Conservation (phyloP, 64 coral and sea anemone species). For the Stichodactyla mertensii region DNA sequence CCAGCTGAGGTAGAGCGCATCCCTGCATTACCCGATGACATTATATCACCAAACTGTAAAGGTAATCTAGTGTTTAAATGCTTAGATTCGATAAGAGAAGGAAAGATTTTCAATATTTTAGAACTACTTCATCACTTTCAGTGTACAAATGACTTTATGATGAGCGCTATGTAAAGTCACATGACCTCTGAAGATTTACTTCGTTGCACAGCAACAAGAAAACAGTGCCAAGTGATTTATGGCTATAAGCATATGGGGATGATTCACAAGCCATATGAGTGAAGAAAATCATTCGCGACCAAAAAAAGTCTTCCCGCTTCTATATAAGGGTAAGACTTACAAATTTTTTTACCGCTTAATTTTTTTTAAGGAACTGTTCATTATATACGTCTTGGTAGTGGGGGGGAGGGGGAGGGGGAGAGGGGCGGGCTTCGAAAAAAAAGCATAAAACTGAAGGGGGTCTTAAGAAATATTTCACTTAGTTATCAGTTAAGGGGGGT, state of each 20-base stretch:
- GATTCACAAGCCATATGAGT: too few relatives aligned
- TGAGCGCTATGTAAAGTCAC: conserved; percentile 26
- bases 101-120: neutral
- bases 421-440: too few relatives aligned
- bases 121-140: neutral
- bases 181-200: conserved; percentile 16
- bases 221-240: conserved; percentile 1
- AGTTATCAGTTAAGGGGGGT: too few relatives aligned
- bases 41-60: neutral
- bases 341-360: too few relatives aligned
- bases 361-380: neutral
- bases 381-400: too few relatives aligned
- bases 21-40: conserved; percentile 27
- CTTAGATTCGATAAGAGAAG: neutral
- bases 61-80: neutral
- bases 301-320: too few relatives aligned
- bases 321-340: too few relatives aligned
- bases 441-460: too few relatives aligned
- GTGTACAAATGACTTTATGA: neutral
- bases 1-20: conserved; percentile 65
- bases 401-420: too few relatives aligned
- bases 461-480: too few relatives aligned
- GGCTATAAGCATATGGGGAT: neutral
- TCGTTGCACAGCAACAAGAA: conserved; percentile 55
- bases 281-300: too few relatives aligned